Evolutionary conservation across 2,113 vertebrate species (phyloP).

Genomic region (Triplophysa rosa): DNA sequence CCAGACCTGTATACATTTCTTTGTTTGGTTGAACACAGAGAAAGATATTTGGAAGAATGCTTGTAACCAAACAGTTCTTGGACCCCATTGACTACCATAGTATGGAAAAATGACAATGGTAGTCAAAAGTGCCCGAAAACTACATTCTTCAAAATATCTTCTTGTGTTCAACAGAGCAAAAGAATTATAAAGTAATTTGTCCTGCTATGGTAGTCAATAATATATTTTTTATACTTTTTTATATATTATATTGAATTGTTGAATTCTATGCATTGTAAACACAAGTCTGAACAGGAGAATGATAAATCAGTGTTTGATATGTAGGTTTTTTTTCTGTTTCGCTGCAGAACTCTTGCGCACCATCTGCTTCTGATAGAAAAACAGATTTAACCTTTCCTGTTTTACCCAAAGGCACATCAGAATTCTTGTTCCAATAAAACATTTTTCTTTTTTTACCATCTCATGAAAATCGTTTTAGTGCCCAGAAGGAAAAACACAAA

Average conservation of each 20-base stretch:
- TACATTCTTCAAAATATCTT: no score
- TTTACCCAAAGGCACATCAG: background rate
- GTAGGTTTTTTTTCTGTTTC: background rate
- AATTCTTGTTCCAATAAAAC: constrained; percentile 1
- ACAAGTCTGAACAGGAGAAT: background rate
- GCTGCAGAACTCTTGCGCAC: background rate
- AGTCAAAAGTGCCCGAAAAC: no score
- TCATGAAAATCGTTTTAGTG: background rate
- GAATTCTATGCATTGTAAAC: background rate
- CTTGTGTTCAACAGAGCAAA: no score
- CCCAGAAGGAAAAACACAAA: constrained; percentile 3
- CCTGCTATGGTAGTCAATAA: no score
- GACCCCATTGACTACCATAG: no score
- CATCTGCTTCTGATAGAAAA: background rate
- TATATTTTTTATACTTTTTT: background rate
- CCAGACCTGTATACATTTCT: no score
- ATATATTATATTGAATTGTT: no score
- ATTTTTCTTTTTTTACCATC: background rate
- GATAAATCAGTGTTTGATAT: background rate
- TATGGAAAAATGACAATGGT: no score
- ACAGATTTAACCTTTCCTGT: background rate
- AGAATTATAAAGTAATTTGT: no score
- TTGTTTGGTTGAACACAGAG: no score
- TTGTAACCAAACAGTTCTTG: no score
- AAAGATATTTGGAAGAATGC: no score